Base-by-base conservation (phyloP, 2,113 vertebrate species). In the Chauna torquata region DNA sequence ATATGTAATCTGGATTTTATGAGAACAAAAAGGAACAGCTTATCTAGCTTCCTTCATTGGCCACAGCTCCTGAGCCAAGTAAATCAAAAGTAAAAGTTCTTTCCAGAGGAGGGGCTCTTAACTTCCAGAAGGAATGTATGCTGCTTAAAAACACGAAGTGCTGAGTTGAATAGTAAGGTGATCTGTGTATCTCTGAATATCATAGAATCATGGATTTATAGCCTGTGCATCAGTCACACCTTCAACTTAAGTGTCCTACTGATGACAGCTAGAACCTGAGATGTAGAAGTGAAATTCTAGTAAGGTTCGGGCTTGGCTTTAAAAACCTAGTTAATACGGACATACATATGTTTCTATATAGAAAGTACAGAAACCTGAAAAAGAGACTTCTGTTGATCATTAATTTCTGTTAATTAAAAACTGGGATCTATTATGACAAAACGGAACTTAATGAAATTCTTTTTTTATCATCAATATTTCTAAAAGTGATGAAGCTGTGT, bases 11-110 rank as follows among this genome's bases (percentile, higher is more conserved):
- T 92, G 92, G 81, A 38, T 87, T 95, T 90, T 79, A 45, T 20
- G 66, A 91, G 77, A 85, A 87, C 84, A 94, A 94, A 94, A 95
- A 75, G 40, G 66, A 91, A 25, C 61, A 84, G 77, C 65, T 95
- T 81, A 95, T 91, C 80, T 82, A 64, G 69, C 50, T 95, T 95
- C 84, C 88, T 91, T 87, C 38, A 23, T 3, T 89, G 42, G 74
- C 28, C 19, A 5, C 40, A n/a, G 42, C 49, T 94, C 38, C 86
- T 42, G 40, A 70, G 74, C 91, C 78, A 85, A 89, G 44, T 86
- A 70, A 94, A 89, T 70, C 62, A 91, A 85, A 94, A 93, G 70
- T 61, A 61, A 87, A 88, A 82, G 74, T 9, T 66, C 23, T 82
- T 92, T 87, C 58, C 57, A 65, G 44, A 61, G 69, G 72, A 83